phyloP scores from a whole-genome alignment of 2,888 invertebrate genomes.

The Protula sp. region DNA sequence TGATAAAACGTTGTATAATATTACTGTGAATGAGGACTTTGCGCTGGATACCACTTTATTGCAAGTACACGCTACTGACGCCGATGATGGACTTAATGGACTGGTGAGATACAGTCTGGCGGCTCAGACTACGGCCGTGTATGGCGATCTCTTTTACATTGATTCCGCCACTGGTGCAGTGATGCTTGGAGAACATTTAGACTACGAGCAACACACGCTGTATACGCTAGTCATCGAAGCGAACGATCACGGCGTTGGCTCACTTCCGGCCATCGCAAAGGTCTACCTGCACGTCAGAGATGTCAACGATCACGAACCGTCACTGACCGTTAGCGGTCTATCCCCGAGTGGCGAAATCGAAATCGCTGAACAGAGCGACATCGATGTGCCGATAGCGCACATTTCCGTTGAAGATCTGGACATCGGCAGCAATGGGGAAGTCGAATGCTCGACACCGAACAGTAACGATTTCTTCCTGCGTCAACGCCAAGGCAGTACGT shows the following conservation, averaged over 20 bases:
- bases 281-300: not conserved
- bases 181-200: not conserved
- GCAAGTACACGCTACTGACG: constrained; percentile 36
- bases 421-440: constrained; percentile 38
- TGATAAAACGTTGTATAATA: constrained; percentile 72
- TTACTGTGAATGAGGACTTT: constrained; percentile 66
- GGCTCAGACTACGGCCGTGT: not conserved
- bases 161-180: not conserved
- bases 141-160: not conserved
- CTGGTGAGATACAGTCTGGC: constrained; percentile 3
- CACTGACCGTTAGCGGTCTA: not conserved
- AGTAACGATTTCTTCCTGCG: constrained; percentile 5
- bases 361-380: constrained; percentile 35
- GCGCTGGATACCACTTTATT: constrained; percentile 31
- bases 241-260: not conserved
- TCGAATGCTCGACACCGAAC: constrained; percentile 41
- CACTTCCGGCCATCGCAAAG: not conserved
- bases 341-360: not conserved
- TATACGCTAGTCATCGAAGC: not conserved
- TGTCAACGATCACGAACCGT: constrained; percentile 1
- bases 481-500: not conserved
- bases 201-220: not conserved
- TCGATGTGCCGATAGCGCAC: constrained; percentile 41
- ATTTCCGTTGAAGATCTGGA: constrained; percentile 44
- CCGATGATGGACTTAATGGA: constrained; percentile 34